Base-by-base conservation (phyloP, 2,888 invertebrate species). In the Automeris io region DNA sequence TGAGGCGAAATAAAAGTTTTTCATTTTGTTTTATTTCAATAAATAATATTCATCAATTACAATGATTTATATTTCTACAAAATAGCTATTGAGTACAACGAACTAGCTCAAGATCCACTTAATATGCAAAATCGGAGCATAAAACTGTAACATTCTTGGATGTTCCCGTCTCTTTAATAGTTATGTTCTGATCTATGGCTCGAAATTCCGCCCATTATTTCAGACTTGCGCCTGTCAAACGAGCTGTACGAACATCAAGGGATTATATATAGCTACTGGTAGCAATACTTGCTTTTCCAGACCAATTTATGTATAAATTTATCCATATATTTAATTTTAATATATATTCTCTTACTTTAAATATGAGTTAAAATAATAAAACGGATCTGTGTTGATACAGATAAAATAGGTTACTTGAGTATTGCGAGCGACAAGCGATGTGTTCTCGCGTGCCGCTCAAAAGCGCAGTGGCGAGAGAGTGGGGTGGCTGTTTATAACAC, bases 191-290 rank as follows among this genome's bases (percentile, higher is more conserved):
- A 64, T 70, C 66, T 69, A 75, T 74, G 68, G 72, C 46, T 65
- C 65, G 64, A 70, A 65, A 68, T 70, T 74, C 73, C 71, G 67
- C 61, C 72, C 69, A 74, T 76, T 72, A 76, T 72, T 75, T 66
- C 68, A 62, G 64, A 64, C 56, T 57, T 55, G 57, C 50, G 55
- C 60, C 64, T 65, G 64, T 73, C 71, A 73, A 68, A 70, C 69
- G 57, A 64, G 54, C 62, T 61, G 56, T 56, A 16, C 13, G 23
- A 55, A 61, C 63, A 62, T 61, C 60, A 64, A 57, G 54, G 42
- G 51, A 73, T 75, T 71, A 16, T 23, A 16, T 71, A 73, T 70
- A 47, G 61, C 41, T 47, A 49, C 54, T 49, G 61, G 61, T 55
- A 53, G 45, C 50, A 45, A 31, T 43, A 33, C 37, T 32, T 40